Conservation (phyloP, 1,140 invertebrate species). For the Tetragnatha versicolor region DNA sequence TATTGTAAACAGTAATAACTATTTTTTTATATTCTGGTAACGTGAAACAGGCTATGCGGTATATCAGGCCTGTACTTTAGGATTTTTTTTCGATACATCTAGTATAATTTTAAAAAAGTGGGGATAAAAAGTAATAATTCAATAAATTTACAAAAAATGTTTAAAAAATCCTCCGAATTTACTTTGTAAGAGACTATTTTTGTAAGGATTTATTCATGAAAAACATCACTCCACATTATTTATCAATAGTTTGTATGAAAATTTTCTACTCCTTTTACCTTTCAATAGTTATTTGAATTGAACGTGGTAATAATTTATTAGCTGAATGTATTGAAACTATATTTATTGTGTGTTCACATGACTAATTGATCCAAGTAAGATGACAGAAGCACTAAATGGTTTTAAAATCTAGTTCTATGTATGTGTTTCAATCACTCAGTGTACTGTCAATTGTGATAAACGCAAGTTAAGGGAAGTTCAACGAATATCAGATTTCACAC, state of each 20-base stretch:
- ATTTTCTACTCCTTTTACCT: too few relatives aligned
- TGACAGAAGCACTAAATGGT: constrained; percentile 12
- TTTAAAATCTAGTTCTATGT: constrained; percentile 3
- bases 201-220: too few relatives aligned
- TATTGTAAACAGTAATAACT: background rate
- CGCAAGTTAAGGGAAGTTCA: constrained; percentile 2
- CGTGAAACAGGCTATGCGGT: too few relatives aligned
- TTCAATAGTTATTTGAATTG: background rate
- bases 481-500: background rate
- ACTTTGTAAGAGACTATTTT: too few relatives aligned
- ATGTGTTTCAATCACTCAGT: constrained; percentile 1
- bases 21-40: background rate
- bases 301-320: background rate
- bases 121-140: too few relatives aligned
- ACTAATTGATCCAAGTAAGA: background rate
- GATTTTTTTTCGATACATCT: too few relatives aligned
- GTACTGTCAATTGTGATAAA: background rate
- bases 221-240: too few relatives aligned
- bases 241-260: too few relatives aligned
- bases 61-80: too few relatives aligned
- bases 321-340: constrained; percentile 47
- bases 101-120: too few relatives aligned
- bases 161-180: too few relatives aligned
- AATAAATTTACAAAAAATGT: too few relatives aligned
- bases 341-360: constrained; percentile 12